Evolutionary conservation across 2,113 vertebrate genomes (phyloP), one percentile per base, ranked within the genome.

Genomic region (Hyperoodon ampullatus): DNA sequence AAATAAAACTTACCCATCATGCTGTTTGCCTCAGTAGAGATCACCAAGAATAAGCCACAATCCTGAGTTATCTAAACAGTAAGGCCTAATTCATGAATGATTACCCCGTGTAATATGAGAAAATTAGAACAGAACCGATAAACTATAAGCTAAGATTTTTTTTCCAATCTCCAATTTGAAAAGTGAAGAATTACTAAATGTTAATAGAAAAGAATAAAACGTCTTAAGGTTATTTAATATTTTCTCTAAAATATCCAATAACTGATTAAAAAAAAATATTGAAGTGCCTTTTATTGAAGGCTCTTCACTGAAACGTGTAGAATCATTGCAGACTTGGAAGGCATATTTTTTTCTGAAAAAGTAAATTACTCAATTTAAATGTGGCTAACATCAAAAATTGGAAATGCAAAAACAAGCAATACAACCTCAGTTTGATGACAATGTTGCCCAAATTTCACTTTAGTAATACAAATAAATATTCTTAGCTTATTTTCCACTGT

Each of bases 401-500:
- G 12, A 88, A 75, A 87, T 55, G 26, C 5, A 23, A 75, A 82
- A 97, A 92, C 60, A 80, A 61, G 28, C 60, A 94, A 82, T 50
- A 87, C 0, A 42, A 44, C 19, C 23, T 93, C 42, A 70, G 11
- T 90, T 75, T 94, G 55, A 74, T 70, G 47, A 90, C 30, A 96
- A 71, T 53, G 4, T 28, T 94, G 4, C 0, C 42, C n/a, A 92
- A 75, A 95, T 68, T 83, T 86, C 30, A 91, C 70, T 65, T 89
- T 47, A 70, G 39, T 23, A 50, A 42, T 61, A 70, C 26, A 96
- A 85, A 58, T 81, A 89, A 85, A 63, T 81, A 87, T 70, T 86
- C 26, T 88, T 86, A 86, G 61, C 61, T 85, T 70, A 94, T 10
- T 86, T 96, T 96, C 55, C 84, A 94, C 18, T 93, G 44, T 74